Evolutionary conservation across 1,140 invertebrate species (phyloP), one percentile per base, ranked within the genome.

Genomic region (Teleogryllus occipitalis): DNA sequence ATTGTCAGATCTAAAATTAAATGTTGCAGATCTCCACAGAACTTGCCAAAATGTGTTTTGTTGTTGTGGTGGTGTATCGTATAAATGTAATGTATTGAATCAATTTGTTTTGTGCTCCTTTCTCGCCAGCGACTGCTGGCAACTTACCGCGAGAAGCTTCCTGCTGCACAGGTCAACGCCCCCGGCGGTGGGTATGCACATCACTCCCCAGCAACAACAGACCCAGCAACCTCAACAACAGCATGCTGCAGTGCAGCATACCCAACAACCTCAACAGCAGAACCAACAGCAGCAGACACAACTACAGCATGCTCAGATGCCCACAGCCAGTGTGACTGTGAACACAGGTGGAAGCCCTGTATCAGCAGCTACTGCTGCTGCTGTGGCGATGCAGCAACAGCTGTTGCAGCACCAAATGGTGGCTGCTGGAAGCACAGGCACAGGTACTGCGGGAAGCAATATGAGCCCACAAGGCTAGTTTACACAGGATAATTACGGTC

Each of bases 161-260:
- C 54, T 65, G 54, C 54, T 65, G 7, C 54, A 65, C 54, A 65
- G 1, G 83, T 81, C 15, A 81, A 83, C 18, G 78, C 82, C 48
- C 83, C 82, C 80, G 83, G 84, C 82, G 81, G 81, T 83, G 79
- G 82, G 81, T 3, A 79, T 84, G 10, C 85, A 86, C 46, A 78
- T 87, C 3, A 84, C 85, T 73, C 85, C 87, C 2, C 88, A 88
- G 49, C 87, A 89, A 80, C 86, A 87, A 65, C 87, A 88, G 21
- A 82, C 86, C 15, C 81, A 86, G 76, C 54, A 65, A 65, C 10
- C 54, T 14, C 54, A 65, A 65, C 54, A 65, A 7, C 54, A 65
- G 18, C 54, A 65, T 7, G 10, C 54, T 65, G 54, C 54, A 14
- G 54, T 65, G 54, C 54, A 65, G 18, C 54, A 65, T 65, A 65